phyloP scores from a whole-genome alignment of 2,113 vertebrate genomes.

The Channa argus region DNA sequence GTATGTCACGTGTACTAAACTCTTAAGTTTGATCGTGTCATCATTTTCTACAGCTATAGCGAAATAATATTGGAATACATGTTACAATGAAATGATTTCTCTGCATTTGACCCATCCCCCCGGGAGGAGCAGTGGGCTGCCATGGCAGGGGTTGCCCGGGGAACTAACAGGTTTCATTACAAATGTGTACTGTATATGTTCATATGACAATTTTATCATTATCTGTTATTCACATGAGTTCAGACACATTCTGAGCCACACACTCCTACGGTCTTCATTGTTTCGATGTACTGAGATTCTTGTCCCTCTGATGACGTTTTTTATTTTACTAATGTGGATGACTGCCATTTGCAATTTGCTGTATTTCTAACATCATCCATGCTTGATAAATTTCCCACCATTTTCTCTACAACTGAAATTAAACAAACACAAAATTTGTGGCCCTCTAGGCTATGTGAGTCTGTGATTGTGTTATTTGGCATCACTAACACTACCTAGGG shows the following conservation, averaged over 20 bases:
- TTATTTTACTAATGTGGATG: slow-evolving; percentile 20
- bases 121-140: too few relatives aligned
- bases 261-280: slow-evolving; percentile 1
- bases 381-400: slow-evolving; percentile 53
- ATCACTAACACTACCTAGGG: slow-evolving; percentile 40
- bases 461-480: slow-evolving; percentile 67
- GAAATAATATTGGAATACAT: too few relatives aligned
- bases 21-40: slow-evolving; percentile 1
- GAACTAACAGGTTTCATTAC: background rate
- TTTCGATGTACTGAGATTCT: background rate
- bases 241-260: background rate
- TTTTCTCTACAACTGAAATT: slow-evolving; percentile 60
- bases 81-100: too few relatives aligned
- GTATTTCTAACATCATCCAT: slow-evolving; percentile 37
- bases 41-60: background rate
- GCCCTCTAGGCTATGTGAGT: slow-evolving; percentile 46
- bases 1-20: background rate
- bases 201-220: background rate
- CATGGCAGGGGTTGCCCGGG: too few relatives aligned
- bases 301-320: slow-evolving; percentile 22
- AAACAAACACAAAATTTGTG: slow-evolving; percentile 45
- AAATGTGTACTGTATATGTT: background rate
- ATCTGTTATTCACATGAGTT: slow-evolving; percentile 17
- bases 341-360: slow-evolving; percentile 41
- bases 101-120: too few relatives aligned